phyloP scores from a whole-genome alignment of 2,797 vertebrate species.

The Enteromius treurensis region DNA sequence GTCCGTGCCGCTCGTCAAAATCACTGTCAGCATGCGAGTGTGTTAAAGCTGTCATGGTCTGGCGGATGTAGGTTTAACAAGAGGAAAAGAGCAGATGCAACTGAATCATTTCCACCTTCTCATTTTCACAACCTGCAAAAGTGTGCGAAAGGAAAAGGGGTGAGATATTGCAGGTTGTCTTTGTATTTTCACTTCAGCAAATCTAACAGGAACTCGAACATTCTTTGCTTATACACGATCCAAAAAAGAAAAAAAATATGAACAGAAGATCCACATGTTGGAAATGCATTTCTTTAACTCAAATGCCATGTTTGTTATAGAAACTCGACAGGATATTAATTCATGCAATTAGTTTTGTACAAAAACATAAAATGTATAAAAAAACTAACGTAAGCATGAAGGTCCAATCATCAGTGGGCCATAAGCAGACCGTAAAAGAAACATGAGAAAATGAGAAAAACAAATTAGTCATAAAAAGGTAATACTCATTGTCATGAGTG shows the following conservation, averaged over 20 bases:
- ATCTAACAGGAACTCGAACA: neutral
- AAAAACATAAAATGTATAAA: neutral
- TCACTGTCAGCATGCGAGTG: constrained; percentile 36
- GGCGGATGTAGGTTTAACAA: constrained; percentile 48
- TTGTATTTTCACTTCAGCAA: neutral
- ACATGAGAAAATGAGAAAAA: neutral
- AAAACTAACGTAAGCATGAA: neutral
- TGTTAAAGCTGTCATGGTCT: constrained; percentile 48
- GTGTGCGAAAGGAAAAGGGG: neutral
- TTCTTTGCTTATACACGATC: neutral
- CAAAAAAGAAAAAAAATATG: neutral
- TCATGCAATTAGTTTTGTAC: neutral
- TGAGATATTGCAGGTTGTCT: constrained; percentile 33
- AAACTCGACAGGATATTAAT: neutral
- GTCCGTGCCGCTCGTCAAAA: constrained; percentile 36
- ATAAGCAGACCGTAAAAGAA: neutral
- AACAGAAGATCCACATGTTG: neutral
- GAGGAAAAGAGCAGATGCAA: constrained; percentile 47
- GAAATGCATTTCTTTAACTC: neutral
- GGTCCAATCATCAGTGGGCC: neutral
- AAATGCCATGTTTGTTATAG: neutral
- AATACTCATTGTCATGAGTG: neutral
- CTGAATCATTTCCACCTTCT: constrained; percentile 17
- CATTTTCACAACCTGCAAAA: constrained; percentile 36
- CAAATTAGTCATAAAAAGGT: neutral